Base-by-base conservation (phyloP, 2,888 invertebrate species). In the Pimpla rufipes region DNA sequence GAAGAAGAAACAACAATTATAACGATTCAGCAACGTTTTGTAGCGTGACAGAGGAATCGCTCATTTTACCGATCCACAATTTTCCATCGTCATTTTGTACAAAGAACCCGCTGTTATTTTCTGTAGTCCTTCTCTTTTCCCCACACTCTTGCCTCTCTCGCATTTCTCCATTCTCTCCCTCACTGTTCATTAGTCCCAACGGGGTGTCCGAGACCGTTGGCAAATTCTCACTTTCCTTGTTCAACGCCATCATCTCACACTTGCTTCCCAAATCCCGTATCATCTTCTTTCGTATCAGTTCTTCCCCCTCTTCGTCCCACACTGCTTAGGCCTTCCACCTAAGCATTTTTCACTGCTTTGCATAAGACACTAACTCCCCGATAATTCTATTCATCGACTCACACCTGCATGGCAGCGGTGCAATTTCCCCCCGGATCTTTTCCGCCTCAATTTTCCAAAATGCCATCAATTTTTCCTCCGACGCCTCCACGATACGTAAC, bases 301-400 rank as follows among this genome's bases (percentile, higher is more conserved):
- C 37, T 10, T 57, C 23, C 13, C 13, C 13, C 45, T 29, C 67
- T 29, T 50, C 67, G 1, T 68, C 11, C 50, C 67, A 29, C 35
- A 16, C 18, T 8, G n/a, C 52, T 4, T 35, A 10, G 13, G 52
- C 68, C 11, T 11, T 35, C 16, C 35, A 52, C 2, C 52, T 68
- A 10, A 37, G 50, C 29, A 52, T 29, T 16, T 8, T 68, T 52
- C 68, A 68, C 16, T 52, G 11, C 10, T 68, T 37, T 16, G 52
- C 18, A 16, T 68, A 37, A 3, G 16, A 23, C 52, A 68, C 2
- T 7, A 52, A 37, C 37, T 37, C 52, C n/a, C 23, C n/a, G 2
- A 68, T 29, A 0, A 68, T 68, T n/a, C 50, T 45, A 35, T 68
- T 68, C 67, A 68, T 68, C 2, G 21, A 10, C 8, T 68, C 67